These are phyloP conservation scores for Aquatica leii DNA, from an alignment of 2,888 invertebrate genomes.

Conservation along the genomic window DNA sequence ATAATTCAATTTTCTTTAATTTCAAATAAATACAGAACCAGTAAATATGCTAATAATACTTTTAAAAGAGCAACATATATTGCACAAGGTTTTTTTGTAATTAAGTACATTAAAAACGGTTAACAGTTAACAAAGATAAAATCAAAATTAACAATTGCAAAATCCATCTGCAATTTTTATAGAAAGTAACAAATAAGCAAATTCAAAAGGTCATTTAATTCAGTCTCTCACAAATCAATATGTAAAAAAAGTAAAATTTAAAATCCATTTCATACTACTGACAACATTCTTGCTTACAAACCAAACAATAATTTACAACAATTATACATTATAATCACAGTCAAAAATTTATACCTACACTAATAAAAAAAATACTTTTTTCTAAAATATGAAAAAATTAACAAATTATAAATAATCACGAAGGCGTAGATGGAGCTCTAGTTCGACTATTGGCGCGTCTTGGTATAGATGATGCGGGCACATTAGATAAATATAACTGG, in stretches of 20 bases:
- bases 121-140: too few species aligned
- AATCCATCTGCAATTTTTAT: too few species aligned
- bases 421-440: constrained; percentile 49
- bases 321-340: constrained; percentile 49
- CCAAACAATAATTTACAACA: constrained; percentile 35
- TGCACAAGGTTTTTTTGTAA: constrained; percentile 38
- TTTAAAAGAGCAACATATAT: constrained; percentile 48
- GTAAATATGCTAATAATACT: constrained; percentile 51
- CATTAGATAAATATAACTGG: constrained; percentile 46
- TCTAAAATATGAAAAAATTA: constrained; percentile 41
- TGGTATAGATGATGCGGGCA: constrained; percentile 49
- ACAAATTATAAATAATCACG: constrained; percentile 45
- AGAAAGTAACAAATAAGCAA: too few species aligned
- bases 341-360: constrained; percentile 47
- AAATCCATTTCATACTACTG: background rate
- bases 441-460: constrained; percentile 55
- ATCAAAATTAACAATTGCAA: too few species aligned
- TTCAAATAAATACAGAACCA: constrained; percentile 43
- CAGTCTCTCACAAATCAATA: too few species aligned
- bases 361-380: constrained; percentile 43
- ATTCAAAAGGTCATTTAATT: too few species aligned
- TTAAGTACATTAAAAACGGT: background rate
- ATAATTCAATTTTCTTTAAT: constrained; percentile 33
- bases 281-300: constrained; percentile 12
- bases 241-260: too few species aligned